Evolutionary conservation across 2,888 invertebrate species (phyloP), one percentile per base, ranked within the genome.

Genomic region (Cosmorhoe ocellata): DNA sequence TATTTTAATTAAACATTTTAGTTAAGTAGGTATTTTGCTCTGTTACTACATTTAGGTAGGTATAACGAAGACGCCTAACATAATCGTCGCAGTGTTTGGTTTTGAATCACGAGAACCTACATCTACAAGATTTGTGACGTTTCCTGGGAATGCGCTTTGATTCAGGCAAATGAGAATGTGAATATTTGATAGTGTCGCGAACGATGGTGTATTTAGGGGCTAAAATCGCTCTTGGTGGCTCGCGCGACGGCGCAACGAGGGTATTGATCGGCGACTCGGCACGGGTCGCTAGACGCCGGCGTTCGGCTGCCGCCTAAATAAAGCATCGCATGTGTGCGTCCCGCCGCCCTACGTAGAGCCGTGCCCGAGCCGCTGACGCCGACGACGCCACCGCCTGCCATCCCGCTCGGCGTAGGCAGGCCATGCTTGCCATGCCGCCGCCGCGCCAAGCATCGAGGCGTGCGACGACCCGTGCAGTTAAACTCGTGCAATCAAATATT

Each of bases 131-230:
- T 64, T 60, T 63, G 67, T 66, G 57, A 44, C 42, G 46, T 56
- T 51, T 58, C 56, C 43, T 63, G 56, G 60, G 54, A 63, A 61
- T 65, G 62, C 61, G 79, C 76, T 80, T 81, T 79, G 78, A 81
- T 83, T 77, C 76, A 74, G 79, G 71, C 44, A 74, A 82, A 84
- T 81, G 79, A 80, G 75, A 81, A 76, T 81, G 84, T 90, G 82
- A 89, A 90, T 90, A 87, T 88, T 89, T 89, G 80, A 90, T 89
- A 82, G 82, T 81, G 76, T 81, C 82, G 81, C 82, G 82, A 80
- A 80, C 75, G 75, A 71, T 71, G 77, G 81, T 78, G 84, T 71
- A 69, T 66, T 66, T 80, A 87, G 79, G 81, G 87, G 83, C 76
- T 77, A 86, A 73, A 81, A 80, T 89, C 71, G 84, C 73, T 75